Evolutionary conservation across 2,888 invertebrate species (phyloP).

Genomic region (Oxycera nigricornis): DNA sequence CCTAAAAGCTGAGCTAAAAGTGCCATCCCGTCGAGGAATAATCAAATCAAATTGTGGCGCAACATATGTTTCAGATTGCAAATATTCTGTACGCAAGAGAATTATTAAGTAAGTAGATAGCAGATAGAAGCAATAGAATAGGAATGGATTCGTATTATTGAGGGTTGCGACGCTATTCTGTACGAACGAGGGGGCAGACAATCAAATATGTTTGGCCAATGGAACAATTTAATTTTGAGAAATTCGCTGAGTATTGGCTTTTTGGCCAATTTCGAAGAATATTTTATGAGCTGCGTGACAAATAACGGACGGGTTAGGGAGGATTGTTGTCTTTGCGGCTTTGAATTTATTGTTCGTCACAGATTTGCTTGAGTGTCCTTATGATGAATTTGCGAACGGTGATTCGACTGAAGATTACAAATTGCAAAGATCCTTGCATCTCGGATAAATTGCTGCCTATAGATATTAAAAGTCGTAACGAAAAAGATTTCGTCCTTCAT

Average conservation of each 20-base stretch:
- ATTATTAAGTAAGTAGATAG: constrained; percentile 41
- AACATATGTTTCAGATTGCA: constrained; percentile 41
- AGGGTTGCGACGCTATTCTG: background rate
- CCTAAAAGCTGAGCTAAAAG: constrained; percentile 14
- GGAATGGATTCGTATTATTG: background rate
- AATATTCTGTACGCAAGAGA: constrained; percentile 43
- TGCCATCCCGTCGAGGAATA: constrained; percentile 37
- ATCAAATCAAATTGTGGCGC: constrained; percentile 42
- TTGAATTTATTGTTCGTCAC: too few relatives aligned
- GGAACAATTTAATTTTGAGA: constrained; percentile 14
- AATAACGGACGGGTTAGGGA: background rate
- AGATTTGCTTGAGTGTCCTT: too few relatives aligned
- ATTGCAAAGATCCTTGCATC: too few relatives aligned
- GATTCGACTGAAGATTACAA: too few relatives aligned
- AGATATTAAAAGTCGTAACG: too few relatives aligned
- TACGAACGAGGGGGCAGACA: background rate
- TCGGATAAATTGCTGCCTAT: too few relatives aligned
- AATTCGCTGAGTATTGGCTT: constrained; percentile 26
- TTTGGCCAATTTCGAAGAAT: constrained; percentile 22
- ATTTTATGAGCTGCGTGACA: constrained; percentile 16
- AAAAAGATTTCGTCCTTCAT: too few relatives aligned
- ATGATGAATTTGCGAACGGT: too few relatives aligned
- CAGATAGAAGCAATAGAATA: constrained; percentile 29
- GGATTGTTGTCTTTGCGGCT: background rate
- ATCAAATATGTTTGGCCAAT: background rate